Evolutionary conservation across 2,888 invertebrate genomes (phyloP), one percentile per base, ranked within the genome.

Genomic region (Aphelenchoides bicaudatus): DNA sequence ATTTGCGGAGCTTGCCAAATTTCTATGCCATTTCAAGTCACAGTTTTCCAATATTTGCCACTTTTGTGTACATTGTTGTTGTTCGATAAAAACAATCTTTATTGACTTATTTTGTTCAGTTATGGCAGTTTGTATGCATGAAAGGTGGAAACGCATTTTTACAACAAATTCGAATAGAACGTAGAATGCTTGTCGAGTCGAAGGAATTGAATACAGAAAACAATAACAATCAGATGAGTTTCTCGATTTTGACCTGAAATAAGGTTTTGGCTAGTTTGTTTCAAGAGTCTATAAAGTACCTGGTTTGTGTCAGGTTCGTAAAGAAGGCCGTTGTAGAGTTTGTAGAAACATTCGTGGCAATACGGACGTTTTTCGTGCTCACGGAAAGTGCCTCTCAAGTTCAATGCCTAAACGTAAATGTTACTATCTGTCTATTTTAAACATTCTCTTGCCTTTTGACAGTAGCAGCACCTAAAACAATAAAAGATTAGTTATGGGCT

Each of bases 381-480:
- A 0, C 75, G 65, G 64, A 71, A 75, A 4, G 78, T 77, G 28
- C 78, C 78, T 39, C 75, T 73, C 62, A 73, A 65, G 60, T 78
- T 79, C 38, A 78, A 59, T 6, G 78, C 74, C 62, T 67, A 53
- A 29, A 49, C 23, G 28, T 57, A 27, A 21, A 2, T 49, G n/a
- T n/a, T n/a, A n/a, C n/a, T 10, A 8, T 8, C 19, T 43, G 19
- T n/a, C 43, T 10, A 16, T 43, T 8, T 43, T 13, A 43, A 10
- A n/a, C n/a, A 52, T n/a, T 46, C 13, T 13, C 31, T 16, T 13
- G 64, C 69, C 65, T 94, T 89, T 66, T 94, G 85, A 79, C 98
- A 98, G 83, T 96, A 99, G 27, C 93, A 93, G 84, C 98, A 98
- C n/a, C n/a, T n/a, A n/a, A n/a, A n/a, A n/a, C n/a, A n/a, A n/a